Evolutionary conservation across 2,797 vertebrate species (phyloP).

Genomic region (Anabas testudineus): DNA sequence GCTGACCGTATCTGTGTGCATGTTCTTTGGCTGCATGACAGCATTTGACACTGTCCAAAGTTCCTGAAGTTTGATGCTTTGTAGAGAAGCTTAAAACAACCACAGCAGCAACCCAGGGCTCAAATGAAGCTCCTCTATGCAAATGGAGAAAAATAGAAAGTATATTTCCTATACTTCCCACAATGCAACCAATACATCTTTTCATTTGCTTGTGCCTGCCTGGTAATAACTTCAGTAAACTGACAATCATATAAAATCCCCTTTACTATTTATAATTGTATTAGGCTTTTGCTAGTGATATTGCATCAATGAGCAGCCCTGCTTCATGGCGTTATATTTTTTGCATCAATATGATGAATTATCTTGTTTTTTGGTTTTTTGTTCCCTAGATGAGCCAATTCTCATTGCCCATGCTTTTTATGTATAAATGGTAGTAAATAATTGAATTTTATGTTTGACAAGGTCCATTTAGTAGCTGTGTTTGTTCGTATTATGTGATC

Average conservation of each 20-base stretch:
- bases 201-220: conserved; percentile 4
- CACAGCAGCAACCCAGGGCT: background rate
- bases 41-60: conserved; percentile 91
- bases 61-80: conserved; percentile 81
- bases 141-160: background rate
- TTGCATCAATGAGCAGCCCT: background rate
- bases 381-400: conserved; percentile 2
- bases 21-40: conserved; percentile 98
- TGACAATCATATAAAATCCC: background rate
- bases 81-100: background rate
- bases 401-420: background rate
- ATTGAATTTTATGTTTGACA: background rate
- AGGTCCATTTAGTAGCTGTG: background rate
- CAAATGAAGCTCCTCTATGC: too few relatives aligned
- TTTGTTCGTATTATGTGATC: conserved; percentile 3
- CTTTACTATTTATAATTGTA: conserved; percentile 4
- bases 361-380: background rate
- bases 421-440: background rate
- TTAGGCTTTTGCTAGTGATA: background rate
- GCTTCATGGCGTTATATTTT: background rate
- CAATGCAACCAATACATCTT: background rate
- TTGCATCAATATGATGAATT: background rate
- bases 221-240: conserved; percentile 6
- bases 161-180: background rate
- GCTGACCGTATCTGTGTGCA: conserved; percentile 94